A percentile compares a stretch with the other conserved stretches of the same genome.
These are phyloP conservation scores for Hippoglossus stenolepis DNA, from an alignment of 2,113 vertebrate genomes.

Conservation along the genomic window DNA sequence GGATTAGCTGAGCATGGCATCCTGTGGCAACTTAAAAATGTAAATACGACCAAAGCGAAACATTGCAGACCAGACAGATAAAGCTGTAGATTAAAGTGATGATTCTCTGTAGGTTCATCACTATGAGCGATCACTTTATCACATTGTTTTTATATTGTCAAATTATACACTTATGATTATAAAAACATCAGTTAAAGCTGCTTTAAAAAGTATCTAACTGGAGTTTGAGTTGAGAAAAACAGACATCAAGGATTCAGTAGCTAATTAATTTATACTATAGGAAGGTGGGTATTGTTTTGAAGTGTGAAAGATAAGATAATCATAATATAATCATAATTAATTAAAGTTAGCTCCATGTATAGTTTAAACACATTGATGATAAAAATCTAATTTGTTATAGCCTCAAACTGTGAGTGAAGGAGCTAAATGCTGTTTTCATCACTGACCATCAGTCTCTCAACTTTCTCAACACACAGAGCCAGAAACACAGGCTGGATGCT, in stretches of 20 bases:
- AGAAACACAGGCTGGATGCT: slow-evolving; percentile 15
- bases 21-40: too few relatives aligned
- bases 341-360: neutral
- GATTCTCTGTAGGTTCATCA: too few relatives aligned
- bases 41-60: too few relatives aligned
- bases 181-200: too few relatives aligned
- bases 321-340: neutral
- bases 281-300: neutral
- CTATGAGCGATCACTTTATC: too few relatives aligned
- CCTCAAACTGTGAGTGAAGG: neutral
- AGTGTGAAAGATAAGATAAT: neutral
- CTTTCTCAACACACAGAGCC: slow-evolving; percentile 4
- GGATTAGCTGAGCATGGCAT: neutral
- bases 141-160: too few relatives aligned
- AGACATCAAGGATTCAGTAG: too few relatives aligned
- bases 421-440: neutral
- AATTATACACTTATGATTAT: too few relatives aligned
- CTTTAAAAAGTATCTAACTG: too few relatives aligned
- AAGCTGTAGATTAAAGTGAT: too few relatives aligned
- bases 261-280: neutral
- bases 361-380: neutral
- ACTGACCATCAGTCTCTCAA: slow-evolving; percentile 25
- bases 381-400: neutral
- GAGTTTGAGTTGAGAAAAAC: too few relatives aligned
- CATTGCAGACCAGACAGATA: too few relatives aligned